Evolutionary conservation across 2,113 vertebrate genomes (phyloP).

Genomic region (Bungarus multicinctus): DNA sequence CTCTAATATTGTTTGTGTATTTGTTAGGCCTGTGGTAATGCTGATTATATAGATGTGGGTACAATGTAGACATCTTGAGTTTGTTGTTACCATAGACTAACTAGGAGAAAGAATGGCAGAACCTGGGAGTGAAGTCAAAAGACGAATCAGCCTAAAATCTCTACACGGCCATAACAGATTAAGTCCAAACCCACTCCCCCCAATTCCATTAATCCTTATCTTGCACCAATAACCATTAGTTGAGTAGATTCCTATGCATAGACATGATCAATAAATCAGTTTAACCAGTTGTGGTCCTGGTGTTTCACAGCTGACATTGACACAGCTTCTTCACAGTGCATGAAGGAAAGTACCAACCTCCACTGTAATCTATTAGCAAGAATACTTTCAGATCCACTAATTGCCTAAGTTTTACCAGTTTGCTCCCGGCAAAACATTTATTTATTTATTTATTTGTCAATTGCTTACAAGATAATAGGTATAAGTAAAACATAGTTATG

Average conservation of each 20-base stretch:
- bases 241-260: neutral
- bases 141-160: neutral
- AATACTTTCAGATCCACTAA: neutral
- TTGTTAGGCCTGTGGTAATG: neutral
- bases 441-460: too few relatives aligned
- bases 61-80: neutral
- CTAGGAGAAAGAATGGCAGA: neutral
- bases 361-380: neutral
- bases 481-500: too few relatives aligned
- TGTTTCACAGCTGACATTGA: neutral
- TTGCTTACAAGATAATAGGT: too few relatives aligned
- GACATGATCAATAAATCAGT: neutral
- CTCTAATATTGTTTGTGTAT: neutral
- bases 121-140: neutral
- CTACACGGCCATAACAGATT: neutral
- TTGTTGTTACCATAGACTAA: neutral
- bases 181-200: neutral
- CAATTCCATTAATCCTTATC: neutral
- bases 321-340: neutral
- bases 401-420: neutral
- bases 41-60: neutral
- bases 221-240: neutral
- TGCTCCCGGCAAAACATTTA: neutral
- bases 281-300: neutral
- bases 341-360: neutral